Conservation (phyloP, 64 coral and sea anemone species). For the Anthopleura sola region DNA sequence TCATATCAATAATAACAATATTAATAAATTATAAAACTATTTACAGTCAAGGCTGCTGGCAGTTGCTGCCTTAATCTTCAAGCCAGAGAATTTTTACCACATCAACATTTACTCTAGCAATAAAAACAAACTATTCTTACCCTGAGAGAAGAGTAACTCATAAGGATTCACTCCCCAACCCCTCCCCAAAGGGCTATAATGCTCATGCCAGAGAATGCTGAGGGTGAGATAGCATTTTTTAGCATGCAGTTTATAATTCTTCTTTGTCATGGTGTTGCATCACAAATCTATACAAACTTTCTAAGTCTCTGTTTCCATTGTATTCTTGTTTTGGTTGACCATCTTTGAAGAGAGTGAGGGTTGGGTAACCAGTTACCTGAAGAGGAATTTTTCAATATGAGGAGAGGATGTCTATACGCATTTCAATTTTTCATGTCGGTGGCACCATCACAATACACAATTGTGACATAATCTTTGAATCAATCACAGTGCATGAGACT, state of each 20-base stretch:
- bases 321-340: constrained; percentile 80
- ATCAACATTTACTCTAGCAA: too few relatives aligned
- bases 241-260: constrained; percentile 34
- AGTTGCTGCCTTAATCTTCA: too few relatives aligned
- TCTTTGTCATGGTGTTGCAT: constrained; percentile 66
- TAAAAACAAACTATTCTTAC: too few relatives aligned
- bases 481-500: too few relatives aligned
- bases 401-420: neutral
- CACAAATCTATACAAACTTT: constrained; percentile 81
- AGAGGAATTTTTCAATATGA: neutral
- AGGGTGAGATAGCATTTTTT: neutral
- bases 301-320: constrained; percentile 55
- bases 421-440: too few relatives aligned
- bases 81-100: too few relatives aligned
- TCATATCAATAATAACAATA: neutral
- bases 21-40: neutral
- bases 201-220: neutral
- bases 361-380: constrained; percentile 67
- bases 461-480: too few relatives aligned
- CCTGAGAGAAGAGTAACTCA: too few relatives aligned
- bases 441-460: too few relatives aligned
- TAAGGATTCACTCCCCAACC: neutral
- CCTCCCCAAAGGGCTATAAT: neutral
- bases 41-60: neutral
- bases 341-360: constrained; percentile 60